phyloP scores from a whole-genome alignment of 2,888 invertebrate genomes.

The Perithous albicinctus region DNA sequence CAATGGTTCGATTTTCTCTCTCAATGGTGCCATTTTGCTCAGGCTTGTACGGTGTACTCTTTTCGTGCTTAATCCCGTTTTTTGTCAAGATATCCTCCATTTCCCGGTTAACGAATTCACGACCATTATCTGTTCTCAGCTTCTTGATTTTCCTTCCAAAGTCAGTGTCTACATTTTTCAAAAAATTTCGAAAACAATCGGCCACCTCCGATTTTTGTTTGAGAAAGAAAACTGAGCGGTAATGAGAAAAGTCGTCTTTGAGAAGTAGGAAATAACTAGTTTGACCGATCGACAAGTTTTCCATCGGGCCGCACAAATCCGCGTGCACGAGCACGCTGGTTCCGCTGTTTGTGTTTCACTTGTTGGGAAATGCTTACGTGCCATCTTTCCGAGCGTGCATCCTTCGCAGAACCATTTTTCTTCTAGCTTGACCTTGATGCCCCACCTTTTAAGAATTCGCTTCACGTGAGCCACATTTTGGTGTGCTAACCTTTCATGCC shows the following conservation, averaged over 20 bases:
- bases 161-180: not conserved
- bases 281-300: slow-evolving; percentile 48
- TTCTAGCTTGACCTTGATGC: slow-evolving; percentile 55
- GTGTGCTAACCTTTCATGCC: slow-evolving; percentile 72
- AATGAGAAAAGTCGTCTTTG: slow-evolving; percentile 63
- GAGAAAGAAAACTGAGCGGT: slow-evolving; percentile 53
- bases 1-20: not conserved
- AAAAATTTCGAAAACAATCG: slow-evolving; percentile 18
- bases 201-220: slow-evolving; percentile 41
- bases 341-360: slow-evolving; percentile 39
- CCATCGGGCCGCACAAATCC: slow-evolving; percentile 64
- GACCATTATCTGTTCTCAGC: slow-evolving; percentile 62
- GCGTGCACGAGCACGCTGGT: slow-evolving; percentile 57
- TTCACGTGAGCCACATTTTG: slow-evolving; percentile 69
- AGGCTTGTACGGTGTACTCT: not conserved
- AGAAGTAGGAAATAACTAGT: slow-evolving; percentile 57
- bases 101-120: slow-evolving; percentile 59
- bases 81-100: slow-evolving; percentile 18
- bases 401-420: slow-evolving; percentile 67
- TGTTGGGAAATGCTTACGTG: slow-evolving; percentile 28
- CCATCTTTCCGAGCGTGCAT: slow-evolving; percentile 55
- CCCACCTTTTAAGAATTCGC: slow-evolving; percentile 59
- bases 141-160: slow-evolving; percentile 1
- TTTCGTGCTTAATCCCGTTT: not conserved
- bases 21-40: slow-evolving; percentile 1